These are phyloP conservation scores for Gibbula magus DNA, from an alignment of 2,888 invertebrate genomes.

Conservation along the genomic window DNA sequence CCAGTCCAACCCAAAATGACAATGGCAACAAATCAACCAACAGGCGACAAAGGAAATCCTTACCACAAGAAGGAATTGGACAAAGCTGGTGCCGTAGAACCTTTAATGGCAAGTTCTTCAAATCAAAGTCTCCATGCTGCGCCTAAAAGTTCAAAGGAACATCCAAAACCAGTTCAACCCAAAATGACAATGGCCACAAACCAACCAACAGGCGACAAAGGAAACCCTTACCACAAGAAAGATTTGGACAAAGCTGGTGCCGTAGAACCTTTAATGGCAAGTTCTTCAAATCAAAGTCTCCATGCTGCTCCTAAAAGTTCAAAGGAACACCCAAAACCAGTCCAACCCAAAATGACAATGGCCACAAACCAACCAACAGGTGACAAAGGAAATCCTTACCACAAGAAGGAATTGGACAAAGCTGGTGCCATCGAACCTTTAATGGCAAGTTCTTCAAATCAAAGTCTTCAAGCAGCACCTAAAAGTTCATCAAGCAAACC, in stretches of 20 bases:
- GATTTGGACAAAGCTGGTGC: neutral
- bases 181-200: neutral
- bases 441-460: neutral
- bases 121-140: neutral
- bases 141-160: too few species aligned
- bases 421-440: neutral
- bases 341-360: neutral
- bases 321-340: too few species aligned
- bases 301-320: neutral
- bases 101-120: neutral
- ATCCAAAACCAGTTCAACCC: neutral
- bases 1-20: neutral
- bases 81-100: neutral
- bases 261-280: neutral
- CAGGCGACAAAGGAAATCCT: neutral
- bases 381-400: constrained; percentile 21
- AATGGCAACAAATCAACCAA: neutral
- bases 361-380: neutral
- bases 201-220: constrained; percentile 7
- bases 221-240: constrained; percentile 15
- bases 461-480: too few species aligned
- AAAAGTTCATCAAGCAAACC: too few species aligned
- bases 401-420: neutral
- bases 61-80: neutral
- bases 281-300: neutral